Evolutionary conservation across 2,888 invertebrate species (phyloP).

Genomic region (Agapetus fuscipes): DNA sequence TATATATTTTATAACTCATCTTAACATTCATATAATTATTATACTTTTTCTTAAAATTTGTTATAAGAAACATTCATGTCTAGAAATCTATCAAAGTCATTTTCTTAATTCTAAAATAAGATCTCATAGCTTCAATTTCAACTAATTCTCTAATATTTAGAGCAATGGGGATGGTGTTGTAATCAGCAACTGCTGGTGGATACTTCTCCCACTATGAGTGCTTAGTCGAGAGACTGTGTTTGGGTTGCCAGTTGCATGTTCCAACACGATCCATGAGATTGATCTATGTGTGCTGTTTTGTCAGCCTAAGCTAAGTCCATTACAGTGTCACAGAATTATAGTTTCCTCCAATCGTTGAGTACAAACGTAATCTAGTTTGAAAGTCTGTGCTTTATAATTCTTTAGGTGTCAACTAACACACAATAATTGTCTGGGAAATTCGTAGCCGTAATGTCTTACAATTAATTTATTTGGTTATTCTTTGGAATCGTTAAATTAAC

Average conservation of each 20-base stretch:
- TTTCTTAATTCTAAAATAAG: slow-evolving; percentile 17
- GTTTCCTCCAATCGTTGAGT: too few species aligned
- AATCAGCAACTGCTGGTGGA: too few species aligned
- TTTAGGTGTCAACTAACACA: background rate
- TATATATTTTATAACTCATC: slow-evolving; percentile 18
- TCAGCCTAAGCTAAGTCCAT: slow-evolving; percentile 44
- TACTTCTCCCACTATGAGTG: too few species aligned
- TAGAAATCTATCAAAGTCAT: slow-evolving; percentile 16
- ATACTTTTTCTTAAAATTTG: slow-evolving; percentile 16
- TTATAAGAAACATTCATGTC: slow-evolving; percentile 18
- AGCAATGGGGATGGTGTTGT: too few species aligned
- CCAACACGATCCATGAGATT: slow-evolving; percentile 12
- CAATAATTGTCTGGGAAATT: background rate
- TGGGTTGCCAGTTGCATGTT: slow-evolving; percentile 13
- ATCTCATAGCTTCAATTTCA: slow-evolving; percentile 16
- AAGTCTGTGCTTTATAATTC: background rate
- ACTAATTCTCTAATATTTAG: slow-evolving; percentile 12
- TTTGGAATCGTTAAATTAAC: too few species aligned
- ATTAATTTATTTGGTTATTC: too few species aligned
- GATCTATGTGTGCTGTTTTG: slow-evolving; percentile 32
- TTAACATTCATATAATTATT: slow-evolving; percentile 16
- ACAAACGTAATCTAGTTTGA: too few species aligned
- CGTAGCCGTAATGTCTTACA: too few species aligned
- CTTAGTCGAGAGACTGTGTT: too few species aligned
- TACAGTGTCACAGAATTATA: slow-evolving; percentile 21